Evolutionary conservation across 1,140 invertebrate species (phyloP).

Genomic region (Ceratoteleas bidentatus): DNA sequence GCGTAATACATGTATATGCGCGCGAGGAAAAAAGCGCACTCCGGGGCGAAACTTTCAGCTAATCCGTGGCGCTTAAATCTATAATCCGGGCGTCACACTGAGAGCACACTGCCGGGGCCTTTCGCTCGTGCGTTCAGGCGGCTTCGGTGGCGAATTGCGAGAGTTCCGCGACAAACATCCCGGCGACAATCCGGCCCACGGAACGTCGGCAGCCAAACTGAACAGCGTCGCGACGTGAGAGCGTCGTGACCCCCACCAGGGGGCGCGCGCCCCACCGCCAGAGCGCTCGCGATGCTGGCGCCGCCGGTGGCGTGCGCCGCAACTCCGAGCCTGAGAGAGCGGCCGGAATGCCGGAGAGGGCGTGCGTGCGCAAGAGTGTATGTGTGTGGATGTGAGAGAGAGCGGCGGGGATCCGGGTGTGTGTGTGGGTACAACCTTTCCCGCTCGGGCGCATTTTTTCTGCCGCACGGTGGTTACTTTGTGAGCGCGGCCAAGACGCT

Average conservation of each 20-base stretch:
- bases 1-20: slow-evolving; percentile 1
- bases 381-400: background rate
- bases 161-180: slow-evolving; percentile 65
- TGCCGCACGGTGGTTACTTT: slow-evolving; percentile 54
- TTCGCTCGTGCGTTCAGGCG: slow-evolving; percentile 24
- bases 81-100: slow-evolving; percentile 48
- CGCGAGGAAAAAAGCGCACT: background rate
- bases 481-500: slow-evolving; percentile 53
- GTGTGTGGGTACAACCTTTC: slow-evolving; percentile 40
- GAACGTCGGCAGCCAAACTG: slow-evolving; percentile 77
- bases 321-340: slow-evolving; percentile 44
- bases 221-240: slow-evolving; percentile 72
- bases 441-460: slow-evolving; percentile 50
- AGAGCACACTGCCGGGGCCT: slow-evolving; percentile 2
- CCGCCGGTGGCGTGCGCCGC: slow-evolving; percentile 41
- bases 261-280: background rate
- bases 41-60: slow-evolving; percentile 33
- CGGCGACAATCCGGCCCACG: slow-evolving; percentile 70
- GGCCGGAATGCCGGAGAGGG: slow-evolving; percentile 35
- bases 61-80: slow-evolving; percentile 50
- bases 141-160: slow-evolving; percentile 49
- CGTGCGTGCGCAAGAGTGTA: background rate
- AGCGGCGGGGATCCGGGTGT: background rate
- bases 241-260: slow-evolving; percentile 73
- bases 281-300: slow-evolving; percentile 35